phyloP scores from a whole-genome alignment of 2,797 vertebrate species.

The Xenentodon cancila region DNA sequence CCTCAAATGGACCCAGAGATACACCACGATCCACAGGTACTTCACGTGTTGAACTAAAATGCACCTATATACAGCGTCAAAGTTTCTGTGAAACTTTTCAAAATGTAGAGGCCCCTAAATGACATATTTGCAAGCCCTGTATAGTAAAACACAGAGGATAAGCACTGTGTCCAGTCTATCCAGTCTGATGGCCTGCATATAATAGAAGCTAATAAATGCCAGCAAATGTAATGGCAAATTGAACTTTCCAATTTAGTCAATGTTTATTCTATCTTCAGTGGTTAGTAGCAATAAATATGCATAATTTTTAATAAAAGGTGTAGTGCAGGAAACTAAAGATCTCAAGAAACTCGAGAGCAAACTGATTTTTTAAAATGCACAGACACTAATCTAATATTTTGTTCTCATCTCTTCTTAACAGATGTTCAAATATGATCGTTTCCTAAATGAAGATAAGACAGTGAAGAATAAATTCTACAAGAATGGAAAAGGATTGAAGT shows the following conservation, averaged over 20 bases:
- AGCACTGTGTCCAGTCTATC: no score
- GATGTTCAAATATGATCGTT: constrained; percentile 89
- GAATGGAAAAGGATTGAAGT: constrained; percentile 80
- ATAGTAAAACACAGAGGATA: no score
- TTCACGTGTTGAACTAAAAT: neutral
- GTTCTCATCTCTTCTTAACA: constrained; percentile 36
- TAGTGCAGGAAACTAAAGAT: no score
- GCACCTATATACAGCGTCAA: neutral
- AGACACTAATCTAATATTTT: neutral
- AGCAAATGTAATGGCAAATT: no score
- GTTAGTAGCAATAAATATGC: constrained; percentile 8
- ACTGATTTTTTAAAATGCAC: no score
- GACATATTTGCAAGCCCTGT: no score
- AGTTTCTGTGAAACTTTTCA: neutral
- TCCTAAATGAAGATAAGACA: constrained; percentile 83
- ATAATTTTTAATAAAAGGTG: constrained; percentile 9
- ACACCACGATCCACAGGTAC: constrained; percentile 89
- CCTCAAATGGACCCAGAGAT: constrained; percentile 91
- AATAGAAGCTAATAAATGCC: no score
- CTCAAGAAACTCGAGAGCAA: no score
- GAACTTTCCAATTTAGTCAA: neutral
- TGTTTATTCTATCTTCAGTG: constrained; percentile 15
- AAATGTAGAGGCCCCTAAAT: neutral
- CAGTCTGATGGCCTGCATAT: no score
- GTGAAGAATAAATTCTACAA: constrained; percentile 87